Percentiles rank a stretch among this genome's conserved stretches.
These are phyloP conservation scores for Gavialis gangeticus DNA, from an alignment of 2,113 vertebrate genomes.

Conservation along the genomic window DNA sequence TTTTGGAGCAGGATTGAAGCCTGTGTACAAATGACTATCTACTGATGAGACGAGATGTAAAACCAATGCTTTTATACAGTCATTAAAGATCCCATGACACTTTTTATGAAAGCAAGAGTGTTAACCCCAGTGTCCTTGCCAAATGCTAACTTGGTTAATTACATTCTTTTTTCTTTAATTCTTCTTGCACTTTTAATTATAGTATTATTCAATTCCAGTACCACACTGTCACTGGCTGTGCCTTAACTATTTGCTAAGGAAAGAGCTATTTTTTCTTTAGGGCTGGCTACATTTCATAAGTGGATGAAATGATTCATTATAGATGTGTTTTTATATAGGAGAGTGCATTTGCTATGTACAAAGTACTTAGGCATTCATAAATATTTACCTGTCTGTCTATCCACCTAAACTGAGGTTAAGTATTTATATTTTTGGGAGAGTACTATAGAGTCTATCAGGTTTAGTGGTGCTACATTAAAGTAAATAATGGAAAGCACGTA, in stretches of 20 bases:
- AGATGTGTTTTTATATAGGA: background rate
- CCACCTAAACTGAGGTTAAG: background rate
- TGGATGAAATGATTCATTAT: background rate
- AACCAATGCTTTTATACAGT: slow-evolving; percentile 32
- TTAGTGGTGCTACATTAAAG: background rate
- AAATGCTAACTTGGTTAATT: slow-evolving; percentile 48
- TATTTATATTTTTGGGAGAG: background rate
- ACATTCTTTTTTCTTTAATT: slow-evolving; percentile 53
- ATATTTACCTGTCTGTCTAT: background rate
- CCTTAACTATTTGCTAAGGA: slow-evolving; percentile 51
- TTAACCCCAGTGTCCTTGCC: slow-evolving; percentile 53
- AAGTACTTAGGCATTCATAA: background rate
- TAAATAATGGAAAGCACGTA: too few relatives aligned
- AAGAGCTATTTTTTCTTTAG: slow-evolving; percentile 29
- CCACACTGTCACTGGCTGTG: slow-evolving; percentile 38
- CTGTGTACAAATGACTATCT: background rate
- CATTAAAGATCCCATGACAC: slow-evolving; percentile 44
- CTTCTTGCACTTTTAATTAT: slow-evolving; percentile 53
- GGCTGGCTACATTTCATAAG: slow-evolving; percentile 2
- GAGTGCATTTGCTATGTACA: background rate
- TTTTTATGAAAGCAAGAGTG: slow-evolving; percentile 33
- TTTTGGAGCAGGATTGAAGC: background rate
- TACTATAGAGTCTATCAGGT: background rate
- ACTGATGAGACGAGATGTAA: background rate
- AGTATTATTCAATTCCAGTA: slow-evolving; percentile 46